These are phyloP conservation scores for Anthoscopus minutus DNA, from an alignment of 2,113 vertebrate genomes.

Conservation along the genomic window DNA sequence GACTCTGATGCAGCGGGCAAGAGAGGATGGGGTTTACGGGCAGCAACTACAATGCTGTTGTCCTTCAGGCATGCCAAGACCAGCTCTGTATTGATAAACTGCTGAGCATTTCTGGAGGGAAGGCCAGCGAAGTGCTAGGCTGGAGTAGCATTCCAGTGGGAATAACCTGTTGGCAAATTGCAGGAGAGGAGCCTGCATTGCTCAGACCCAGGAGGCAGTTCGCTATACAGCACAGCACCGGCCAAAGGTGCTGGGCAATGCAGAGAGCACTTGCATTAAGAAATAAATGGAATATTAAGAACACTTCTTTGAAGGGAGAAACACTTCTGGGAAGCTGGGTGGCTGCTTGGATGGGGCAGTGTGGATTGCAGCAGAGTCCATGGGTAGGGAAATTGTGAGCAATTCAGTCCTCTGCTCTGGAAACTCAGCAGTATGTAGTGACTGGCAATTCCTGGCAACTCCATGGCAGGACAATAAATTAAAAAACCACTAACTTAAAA, in stretches of 20 bases:
- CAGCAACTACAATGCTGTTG: rapidly evolving
- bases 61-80: neutral
- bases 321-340: neutral
- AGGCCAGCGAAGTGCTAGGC: neutral
- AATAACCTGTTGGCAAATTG: neutral
- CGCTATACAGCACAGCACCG: rapidly evolving
- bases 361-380: neutral
- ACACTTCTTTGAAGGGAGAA: neutral
- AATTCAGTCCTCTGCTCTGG: neutral
- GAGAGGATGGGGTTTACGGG: neutral
- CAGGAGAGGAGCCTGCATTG: neutral
- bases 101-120: neutral
- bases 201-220: neutral
- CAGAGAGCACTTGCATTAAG: neutral
- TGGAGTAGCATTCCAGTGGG: neutral
- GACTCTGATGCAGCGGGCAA: neutral
- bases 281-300: neutral
- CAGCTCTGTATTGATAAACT: neutral
- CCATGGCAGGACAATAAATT: neutral
- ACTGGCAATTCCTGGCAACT: neutral
- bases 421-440: neutral
- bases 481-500: neutral
- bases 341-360: neutral
- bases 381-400: neutral
- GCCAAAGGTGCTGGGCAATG: neutral